A percentile compares a stretch with the other conserved stretches of the same genome.
phyloP scores from a whole-genome alignment of 2,113 vertebrate species.

The human region DNA sequence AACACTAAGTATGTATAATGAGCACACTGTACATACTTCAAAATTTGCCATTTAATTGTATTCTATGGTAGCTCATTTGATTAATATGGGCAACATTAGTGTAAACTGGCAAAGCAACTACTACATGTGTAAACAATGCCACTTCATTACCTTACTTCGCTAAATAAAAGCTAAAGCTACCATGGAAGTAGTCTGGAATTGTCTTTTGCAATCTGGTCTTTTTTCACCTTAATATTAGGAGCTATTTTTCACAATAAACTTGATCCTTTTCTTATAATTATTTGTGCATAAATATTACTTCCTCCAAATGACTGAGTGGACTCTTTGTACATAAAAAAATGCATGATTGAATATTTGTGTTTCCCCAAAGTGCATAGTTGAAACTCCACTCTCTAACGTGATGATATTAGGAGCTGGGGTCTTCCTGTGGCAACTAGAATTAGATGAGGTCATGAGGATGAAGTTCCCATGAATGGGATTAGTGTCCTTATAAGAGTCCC shows the following conservation, averaged over 20 bases:
- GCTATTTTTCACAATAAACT: background rate
- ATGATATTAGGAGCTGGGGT: fast-evolving
- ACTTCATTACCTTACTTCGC: constrained; percentile 55
- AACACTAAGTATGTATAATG: background rate
- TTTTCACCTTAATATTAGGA: background rate
- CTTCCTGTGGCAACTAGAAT: background rate
- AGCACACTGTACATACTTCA: constrained; percentile 33
- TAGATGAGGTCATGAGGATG: background rate
- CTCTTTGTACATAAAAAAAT: background rate
- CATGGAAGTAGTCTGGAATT: constrained; percentile 39
- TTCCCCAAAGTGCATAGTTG: background rate
- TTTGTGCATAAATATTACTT: background rate
- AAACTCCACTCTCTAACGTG: background rate
- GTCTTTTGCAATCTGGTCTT: background rate
- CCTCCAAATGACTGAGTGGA: background rate
- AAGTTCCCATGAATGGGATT: background rate
- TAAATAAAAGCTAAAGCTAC: constrained; percentile 60
- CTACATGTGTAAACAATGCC: constrained; percentile 54
- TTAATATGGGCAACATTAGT: constrained; percentile 60
- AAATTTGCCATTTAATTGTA: constrained; percentile 67
- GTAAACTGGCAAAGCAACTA: constrained; percentile 62
- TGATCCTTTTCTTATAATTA: background rate
- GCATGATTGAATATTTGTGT: too few species aligned
- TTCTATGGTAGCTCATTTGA: constrained; percentile 59
- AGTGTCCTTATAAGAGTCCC: background rate